Conservation (phyloP, 2,797 vertebrate genomes). For the Eurystomus glaucurus region DNA sequence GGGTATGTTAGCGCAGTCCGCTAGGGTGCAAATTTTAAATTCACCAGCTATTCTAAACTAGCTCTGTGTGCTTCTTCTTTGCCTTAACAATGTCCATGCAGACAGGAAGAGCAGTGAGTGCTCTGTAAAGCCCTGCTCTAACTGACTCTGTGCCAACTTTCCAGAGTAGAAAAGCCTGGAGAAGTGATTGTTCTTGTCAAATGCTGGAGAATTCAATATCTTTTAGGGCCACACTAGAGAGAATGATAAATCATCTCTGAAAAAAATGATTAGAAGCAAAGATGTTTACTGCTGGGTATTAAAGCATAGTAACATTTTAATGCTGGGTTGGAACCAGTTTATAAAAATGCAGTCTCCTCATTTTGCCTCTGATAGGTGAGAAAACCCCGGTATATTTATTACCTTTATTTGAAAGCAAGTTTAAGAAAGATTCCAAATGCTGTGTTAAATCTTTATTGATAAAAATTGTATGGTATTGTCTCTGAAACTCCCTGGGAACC, state of each 20-base stretch:
- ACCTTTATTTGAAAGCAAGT: neutral
- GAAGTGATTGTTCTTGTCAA: neutral
- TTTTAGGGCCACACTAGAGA: neutral
- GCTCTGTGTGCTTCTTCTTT: neutral
- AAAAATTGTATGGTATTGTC: neutral
- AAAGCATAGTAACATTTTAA: constrained; percentile 1
- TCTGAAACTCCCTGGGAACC: neutral
- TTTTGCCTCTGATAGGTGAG: neutral
- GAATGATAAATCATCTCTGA: constrained; percentile 9
- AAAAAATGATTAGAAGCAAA: neutral
- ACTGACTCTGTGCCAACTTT: neutral
- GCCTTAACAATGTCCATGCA: neutral
- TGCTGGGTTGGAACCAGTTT: neutral
- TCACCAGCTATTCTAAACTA: neutral
- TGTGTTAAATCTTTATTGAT: constrained; percentile 15
- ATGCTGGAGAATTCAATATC: neutral
- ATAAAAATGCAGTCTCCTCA: neutral
- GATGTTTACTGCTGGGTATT: neutral
- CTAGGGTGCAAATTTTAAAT: neutral
- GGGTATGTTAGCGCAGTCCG: neutral
- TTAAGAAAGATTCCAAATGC: neutral
- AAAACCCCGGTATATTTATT: neutral
- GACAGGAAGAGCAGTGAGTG: neutral
- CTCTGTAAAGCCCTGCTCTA: neutral
- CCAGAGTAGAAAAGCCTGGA: neutral